phyloP scores from a whole-genome alignment of 2,113 vertebrate genomes.

The Gambusia holbrooki region DNA sequence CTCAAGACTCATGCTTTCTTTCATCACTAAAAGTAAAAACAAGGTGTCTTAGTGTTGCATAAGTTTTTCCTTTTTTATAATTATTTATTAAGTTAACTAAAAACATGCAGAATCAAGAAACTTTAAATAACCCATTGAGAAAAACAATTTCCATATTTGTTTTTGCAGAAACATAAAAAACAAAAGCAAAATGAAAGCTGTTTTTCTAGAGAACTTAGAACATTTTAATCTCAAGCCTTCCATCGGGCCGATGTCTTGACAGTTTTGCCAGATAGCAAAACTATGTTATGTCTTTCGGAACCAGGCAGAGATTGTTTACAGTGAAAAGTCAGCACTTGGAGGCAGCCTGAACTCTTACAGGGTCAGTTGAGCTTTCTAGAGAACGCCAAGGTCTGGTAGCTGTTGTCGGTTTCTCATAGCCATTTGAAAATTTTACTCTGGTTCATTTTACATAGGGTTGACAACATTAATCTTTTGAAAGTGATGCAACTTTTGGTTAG shows the following conservation, averaged over 20 bases:
- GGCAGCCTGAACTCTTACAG: slow-evolving; percentile 1
- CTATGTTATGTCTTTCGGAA: slow-evolving; percentile 34
- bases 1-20: background rate
- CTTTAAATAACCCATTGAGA: background rate
- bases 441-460: background rate
- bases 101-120: background rate
- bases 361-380: slow-evolving; percentile 7
- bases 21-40: background rate
- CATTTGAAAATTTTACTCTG: background rate
- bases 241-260: background rate
- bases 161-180: background rate
- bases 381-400: background rate
- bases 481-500: background rate
- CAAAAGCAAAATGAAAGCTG: background rate
- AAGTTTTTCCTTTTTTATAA: background rate
- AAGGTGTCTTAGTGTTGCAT: background rate
- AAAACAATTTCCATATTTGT: background rate
- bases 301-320: slow-evolving; percentile 36
- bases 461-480: background rate
- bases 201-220: background rate
- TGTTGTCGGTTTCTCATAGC: background rate
- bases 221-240: background rate
- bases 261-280: slow-evolving; percentile 19
- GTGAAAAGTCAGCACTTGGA: slow-evolving; percentile 28
- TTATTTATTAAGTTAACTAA: background rate